Evolutionary conservation across 2,113 vertebrate genomes (phyloP).

Genomic region (Micronisus gabar): DNA sequence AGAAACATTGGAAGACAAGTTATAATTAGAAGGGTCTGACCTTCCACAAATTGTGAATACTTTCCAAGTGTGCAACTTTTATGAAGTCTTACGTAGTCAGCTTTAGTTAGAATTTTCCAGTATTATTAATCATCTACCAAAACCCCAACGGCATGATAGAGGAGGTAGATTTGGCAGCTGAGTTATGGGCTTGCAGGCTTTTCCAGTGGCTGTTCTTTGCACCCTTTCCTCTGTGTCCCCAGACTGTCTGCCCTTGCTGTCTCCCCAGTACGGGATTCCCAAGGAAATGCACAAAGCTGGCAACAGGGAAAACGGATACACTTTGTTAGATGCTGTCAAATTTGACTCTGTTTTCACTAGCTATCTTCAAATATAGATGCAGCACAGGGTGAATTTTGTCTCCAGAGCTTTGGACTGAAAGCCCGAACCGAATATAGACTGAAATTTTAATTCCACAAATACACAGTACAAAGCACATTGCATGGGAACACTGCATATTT

Average conservation of each 20-base stretch:
- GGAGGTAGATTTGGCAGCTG: not conserved
- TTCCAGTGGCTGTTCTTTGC: not conserved
- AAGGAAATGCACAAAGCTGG: not conserved
- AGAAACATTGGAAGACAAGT: not conserved
- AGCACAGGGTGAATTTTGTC: not conserved
- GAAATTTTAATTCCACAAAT: conserved; percentile 10
- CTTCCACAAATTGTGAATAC: not conserved
- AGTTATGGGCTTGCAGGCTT: not conserved
- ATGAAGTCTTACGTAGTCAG: not conserved
- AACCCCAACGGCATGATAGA: not conserved
- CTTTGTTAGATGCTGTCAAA: not conserved
- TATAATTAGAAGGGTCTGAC: not conserved
- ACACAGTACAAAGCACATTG: not conserved
- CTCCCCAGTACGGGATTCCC: not conserved
- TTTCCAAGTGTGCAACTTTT: not conserved
- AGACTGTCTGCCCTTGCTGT: not conserved
- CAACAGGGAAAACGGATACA: not conserved
- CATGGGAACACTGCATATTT: not conserved
- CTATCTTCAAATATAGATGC: not conserved
- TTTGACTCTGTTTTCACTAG: not conserved
- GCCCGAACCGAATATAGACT: not conserved
- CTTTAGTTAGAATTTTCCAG: not conserved
- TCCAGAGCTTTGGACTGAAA: not conserved
- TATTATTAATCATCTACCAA: not conserved
- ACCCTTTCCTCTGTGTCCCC: not conserved